Base-by-base conservation (phyloP, 2,113 vertebrate species). In the Pseudorhombus dupliciocellatus region DNA sequence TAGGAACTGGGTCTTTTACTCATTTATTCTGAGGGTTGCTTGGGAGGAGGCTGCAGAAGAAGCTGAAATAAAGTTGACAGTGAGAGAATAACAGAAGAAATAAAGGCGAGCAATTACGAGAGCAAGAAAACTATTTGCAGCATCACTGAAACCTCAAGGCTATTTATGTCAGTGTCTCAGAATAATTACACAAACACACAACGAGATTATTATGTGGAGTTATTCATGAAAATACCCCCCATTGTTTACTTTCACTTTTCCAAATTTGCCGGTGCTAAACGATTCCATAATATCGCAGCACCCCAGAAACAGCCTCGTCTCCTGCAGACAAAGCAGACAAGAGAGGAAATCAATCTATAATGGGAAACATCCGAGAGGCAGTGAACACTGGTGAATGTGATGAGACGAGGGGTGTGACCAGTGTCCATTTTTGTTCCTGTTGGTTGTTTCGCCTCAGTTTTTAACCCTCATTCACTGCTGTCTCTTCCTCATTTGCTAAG, bases 331-430 rank as follows among this genome's bases (percentile, higher is more conserved):
- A 60, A 56, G 59, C 46, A 55, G 31, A 62, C 69, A 42, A 64
- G 22, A 63, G 59, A 66, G 60, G 40, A 84, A 84, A 79, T 76
- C 60, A 72, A 72, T 86, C 70, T 37, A 10, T 26, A 1, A 18
- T 16, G 51, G 71, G 72, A 34, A 74, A 66, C 65, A 52, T 72
- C 60, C 50, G 21, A 76, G 51, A 55, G 34, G 55, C 8, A 62
- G 66, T 66, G 62, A 42, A 37, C 26, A 66, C 57, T 59, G 70
- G 42, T 76, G 20, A n/a, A 37, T 10, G 60, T 61, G 76, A 40
- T 9, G 7, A 65, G 60, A 54, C 24, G 46, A 50, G 46, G 46
- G 7, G 8, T 67, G 64, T 57, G 31, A 21, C 37, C 54, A 24
- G 11, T 52, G 55, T 21, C 26, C 2, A 20, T 68, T 56, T 34